Evolutionary conservation across 2,888 invertebrate species (phyloP).

Genomic region (Galeopsomyia nigrocyanea): DNA sequence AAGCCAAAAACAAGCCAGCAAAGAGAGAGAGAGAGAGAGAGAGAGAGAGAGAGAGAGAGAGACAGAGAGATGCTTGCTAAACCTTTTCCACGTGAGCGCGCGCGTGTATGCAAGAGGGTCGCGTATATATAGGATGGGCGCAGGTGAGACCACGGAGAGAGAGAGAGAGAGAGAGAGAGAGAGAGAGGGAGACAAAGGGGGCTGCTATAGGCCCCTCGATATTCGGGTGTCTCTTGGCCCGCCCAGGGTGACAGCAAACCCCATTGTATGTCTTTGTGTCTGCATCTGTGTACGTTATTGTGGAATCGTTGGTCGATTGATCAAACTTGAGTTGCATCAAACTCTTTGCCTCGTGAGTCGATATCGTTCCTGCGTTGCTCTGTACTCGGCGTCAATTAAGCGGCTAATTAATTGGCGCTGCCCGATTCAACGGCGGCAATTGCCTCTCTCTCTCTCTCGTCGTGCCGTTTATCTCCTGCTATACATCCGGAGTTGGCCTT

Average conservation of each 20-base stretch:
- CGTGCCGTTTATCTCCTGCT: neutral
- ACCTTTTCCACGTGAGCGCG: neutral
- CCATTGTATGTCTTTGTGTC: too few relatives aligned
- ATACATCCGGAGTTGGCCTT: neutral
- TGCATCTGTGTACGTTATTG: too few relatives aligned
- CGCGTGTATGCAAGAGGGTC: neutral
- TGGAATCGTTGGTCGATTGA: too few relatives aligned
- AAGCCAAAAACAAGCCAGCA: too few relatives aligned
- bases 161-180: neutral
- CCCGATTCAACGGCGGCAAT: constrained; percentile 3
- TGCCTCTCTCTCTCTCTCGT: neutral
- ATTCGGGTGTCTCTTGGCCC: neutral
- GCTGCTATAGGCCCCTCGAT: constrained; percentile 1
- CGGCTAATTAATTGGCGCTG: constrained; percentile 38
- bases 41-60: too few relatives aligned
- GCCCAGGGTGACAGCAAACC: too few relatives aligned
- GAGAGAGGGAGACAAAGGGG: neutral
- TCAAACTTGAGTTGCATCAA: too few relatives aligned
- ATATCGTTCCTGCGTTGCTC: neutral
- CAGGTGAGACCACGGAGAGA: neutral
- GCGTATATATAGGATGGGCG: neutral
- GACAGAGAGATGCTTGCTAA: too few relatives aligned
- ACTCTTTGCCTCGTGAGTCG: neutral
- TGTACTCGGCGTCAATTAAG: constrained; percentile 29
- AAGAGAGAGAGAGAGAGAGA: too few relatives aligned